Evolutionary conservation across 2,113 vertebrate species (phyloP), one percentile per base, ranked within the genome.

Genomic region (Eulemur rufifrons): DNA sequence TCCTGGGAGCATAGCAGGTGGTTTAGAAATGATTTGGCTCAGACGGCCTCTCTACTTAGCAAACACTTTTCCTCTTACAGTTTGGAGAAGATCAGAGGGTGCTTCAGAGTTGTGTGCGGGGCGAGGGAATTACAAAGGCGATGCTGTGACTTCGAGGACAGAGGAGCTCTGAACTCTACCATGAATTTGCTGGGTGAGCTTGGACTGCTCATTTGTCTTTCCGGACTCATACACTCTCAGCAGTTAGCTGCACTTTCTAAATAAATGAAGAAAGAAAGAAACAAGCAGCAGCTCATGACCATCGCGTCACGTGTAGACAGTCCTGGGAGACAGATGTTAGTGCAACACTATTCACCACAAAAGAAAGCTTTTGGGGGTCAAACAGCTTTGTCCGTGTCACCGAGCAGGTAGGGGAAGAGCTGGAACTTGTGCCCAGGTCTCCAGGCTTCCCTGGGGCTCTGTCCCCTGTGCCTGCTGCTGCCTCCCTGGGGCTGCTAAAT

Each of bases 381-480:
- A 32, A 23, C 37, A 56, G 21, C 54, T 27, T 7, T 7, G 61
- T 13, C 25, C 18, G 4, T 6, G 25, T 77, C 71, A 71, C 23
- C 66, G 32, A 27, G 69, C 2, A 5, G 29, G n/a, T 3, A 32
- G 50, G 32, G 6, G 15, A 69, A 74, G 73, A 56, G 42, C 50
- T 66, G 17, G 39, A 29, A 25, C 18, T 47, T 15, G 39, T 64
- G 15, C 4, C 20, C 27, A 68, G 15, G 23, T 2, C 63, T 10
- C 13, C 32, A 7, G 8, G 18, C 32, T 68, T 32, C 89, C 21
- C 47, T 13, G 14, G 6, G 42, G 3, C 17, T 14, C 68, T 21
- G 0, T 81, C 37, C 18, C 0, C 25, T 0, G 10, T 0, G 2
- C 12, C 21, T 37, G 9, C 25, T 39, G 66, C 56, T 8, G 39